A percentile compares a stretch with the other conserved stretches of the same genome.
Conservation (phyloP, 1,140 invertebrate species). For the Conopomorpha cramerella region DNA sequence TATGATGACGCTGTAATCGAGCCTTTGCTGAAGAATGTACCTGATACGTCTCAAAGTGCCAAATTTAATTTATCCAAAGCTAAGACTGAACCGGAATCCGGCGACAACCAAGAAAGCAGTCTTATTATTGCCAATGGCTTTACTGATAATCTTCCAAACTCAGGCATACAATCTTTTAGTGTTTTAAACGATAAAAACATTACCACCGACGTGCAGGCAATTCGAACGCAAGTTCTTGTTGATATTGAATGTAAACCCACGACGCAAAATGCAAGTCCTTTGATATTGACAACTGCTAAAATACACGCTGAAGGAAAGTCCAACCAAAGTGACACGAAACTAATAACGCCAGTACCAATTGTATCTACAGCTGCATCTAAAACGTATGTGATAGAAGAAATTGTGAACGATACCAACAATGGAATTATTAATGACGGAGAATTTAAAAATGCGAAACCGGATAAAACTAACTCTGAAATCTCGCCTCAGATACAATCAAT, state of each 20-base stretch:
- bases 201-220: too few relatives aligned
- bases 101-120: too few relatives aligned
- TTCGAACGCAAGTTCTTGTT: conserved; percentile 31
- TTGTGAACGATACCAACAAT: too few relatives aligned
- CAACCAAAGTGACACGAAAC: conserved; percentile 32
- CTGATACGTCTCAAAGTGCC: conserved; percentile 39
- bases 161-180: too few relatives aligned
- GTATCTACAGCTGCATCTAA: conserved; percentile 43
- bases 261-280: conserved; percentile 20
- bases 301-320: conserved; percentile 39
- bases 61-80: conserved; percentile 35
- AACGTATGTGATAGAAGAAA: too few relatives aligned
- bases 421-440: too few relatives aligned
- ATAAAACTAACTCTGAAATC: too few relatives aligned
- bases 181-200: conserved; percentile 12
- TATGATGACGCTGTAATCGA: conserved; percentile 46
- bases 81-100: conserved; percentile 32
- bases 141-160: too few relatives aligned
- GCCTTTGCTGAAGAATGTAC: conserved; percentile 43
- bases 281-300: conserved; percentile 52
- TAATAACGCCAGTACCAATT: conserved; percentile 36
- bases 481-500: too few relatives aligned
- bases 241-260: conserved; percentile 25
- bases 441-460: too few relatives aligned
- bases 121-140: too few relatives aligned